Conservation (phyloP, 2,113 vertebrate genomes). For the Lasiurus cinereus region DNA sequence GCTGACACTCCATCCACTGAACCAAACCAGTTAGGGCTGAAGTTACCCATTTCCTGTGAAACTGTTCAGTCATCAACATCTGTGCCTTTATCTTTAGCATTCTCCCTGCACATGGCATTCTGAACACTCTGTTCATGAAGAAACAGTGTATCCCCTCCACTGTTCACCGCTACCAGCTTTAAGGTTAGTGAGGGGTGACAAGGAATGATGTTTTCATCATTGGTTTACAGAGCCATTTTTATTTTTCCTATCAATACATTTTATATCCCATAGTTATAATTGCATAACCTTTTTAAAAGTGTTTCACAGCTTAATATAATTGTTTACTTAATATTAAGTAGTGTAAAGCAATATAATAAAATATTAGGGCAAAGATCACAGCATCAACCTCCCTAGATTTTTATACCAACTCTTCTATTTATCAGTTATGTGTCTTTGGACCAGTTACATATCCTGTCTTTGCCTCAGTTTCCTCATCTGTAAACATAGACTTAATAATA, state of each 20-base stretch:
- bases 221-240: neutral
- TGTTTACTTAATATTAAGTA: slow-evolving; percentile 45
- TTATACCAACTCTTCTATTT: neutral
- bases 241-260: slow-evolving; percentile 23
- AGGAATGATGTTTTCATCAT: neutral
- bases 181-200: neutral
- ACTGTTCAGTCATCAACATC: neutral
- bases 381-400: neutral
- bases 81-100: neutral
- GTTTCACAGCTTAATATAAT: neutral
- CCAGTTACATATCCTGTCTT: neutral
- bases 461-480: slow-evolving; percentile 22
- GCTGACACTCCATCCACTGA: no score
- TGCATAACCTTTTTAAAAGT: neutral
- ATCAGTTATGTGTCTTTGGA: neutral
- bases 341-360: neutral
- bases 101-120: no score
- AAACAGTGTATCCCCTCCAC: no score
- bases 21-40: neutral
- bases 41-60: neutral
- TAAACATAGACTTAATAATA: slow-evolving; percentile 12
- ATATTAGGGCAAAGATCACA: neutral
- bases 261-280: neutral
- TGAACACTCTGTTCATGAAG: neutral
- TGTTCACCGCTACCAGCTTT: neutral